phyloP scores from a whole-genome alignment of 2,888 invertebrate species.

The Reticulitermes lucifugus region DNA sequence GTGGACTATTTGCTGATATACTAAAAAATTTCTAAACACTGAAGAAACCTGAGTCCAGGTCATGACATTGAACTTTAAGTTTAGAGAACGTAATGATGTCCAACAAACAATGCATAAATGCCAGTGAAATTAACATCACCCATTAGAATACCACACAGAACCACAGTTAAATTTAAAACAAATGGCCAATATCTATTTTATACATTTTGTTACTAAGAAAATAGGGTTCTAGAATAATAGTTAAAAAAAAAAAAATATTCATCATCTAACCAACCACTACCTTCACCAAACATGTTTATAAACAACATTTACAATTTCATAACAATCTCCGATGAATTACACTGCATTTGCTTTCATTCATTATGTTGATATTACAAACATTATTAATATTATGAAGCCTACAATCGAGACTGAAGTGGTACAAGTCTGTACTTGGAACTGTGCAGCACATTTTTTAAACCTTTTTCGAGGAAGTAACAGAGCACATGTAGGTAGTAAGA shows the following conservation, averaged over 20 bases:
- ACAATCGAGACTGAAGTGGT: constrained; percentile 41
- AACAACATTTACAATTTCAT: not conserved
- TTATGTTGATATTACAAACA: constrained; percentile 31
- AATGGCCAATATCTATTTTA: not conserved
- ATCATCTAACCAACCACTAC: not conserved
- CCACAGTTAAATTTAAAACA: constrained; percentile 19
- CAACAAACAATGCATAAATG: no score
- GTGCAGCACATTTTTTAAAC: constrained; percentile 28
- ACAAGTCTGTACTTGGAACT: constrained; percentile 32
- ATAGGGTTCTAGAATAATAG: no score
- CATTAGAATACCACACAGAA: not conserved
- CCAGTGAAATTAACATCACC: not conserved
- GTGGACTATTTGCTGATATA: not conserved
- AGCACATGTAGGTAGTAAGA: not conserved
- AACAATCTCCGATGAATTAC: constrained; percentile 10
- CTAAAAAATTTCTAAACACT: not conserved
- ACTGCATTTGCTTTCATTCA: constrained; percentile 34
- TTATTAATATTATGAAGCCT: constrained; percentile 38
- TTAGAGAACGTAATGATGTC: not conserved
- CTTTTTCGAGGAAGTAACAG: not conserved
- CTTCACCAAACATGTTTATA: not conserved
- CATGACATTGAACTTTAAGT: not conserved
- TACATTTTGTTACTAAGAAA: not conserved
- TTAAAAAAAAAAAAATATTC: no score
- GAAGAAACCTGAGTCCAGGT: not conserved